Base-by-base conservation (phyloP, 2,888 invertebrate species). In the Netelia fuscicornis region DNA sequence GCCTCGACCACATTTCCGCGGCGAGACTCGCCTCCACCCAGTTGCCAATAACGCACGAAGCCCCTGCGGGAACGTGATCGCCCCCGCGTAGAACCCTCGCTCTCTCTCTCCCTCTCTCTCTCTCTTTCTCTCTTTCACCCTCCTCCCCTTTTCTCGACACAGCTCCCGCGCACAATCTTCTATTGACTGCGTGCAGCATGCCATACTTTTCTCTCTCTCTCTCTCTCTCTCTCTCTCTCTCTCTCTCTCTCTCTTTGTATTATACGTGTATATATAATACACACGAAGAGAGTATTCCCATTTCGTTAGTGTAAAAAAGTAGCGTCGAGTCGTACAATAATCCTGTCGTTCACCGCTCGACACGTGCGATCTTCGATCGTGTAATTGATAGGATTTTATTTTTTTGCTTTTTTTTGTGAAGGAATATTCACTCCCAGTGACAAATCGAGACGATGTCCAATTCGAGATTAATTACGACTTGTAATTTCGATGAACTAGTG, bases 1-100 rank as follows among this genome's bases (percentile, higher is more conserved):
- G 85, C 85, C 82, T 76, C 85, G 79, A 85, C 82, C 85, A 85
- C 85, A 85, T 85, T 82, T 85, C 85, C 87, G 85, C 72, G 81
- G 83, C 77, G 85, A 87, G 85, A 80, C 76, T 85, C 83, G 52
- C 65, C 71, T 78, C 74, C 81, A 52, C 81, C 65, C 84, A 82
- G 65, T 72, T 82, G 82, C 85, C 85, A 85, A 85, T 85, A 85
- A 85, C 85, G 85, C 82, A 85, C 85, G 85, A 80, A 85, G 76
- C 82, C 85, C 82, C 76, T 79, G 58, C 79, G 78, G 85, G 79
- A 80, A 85, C 85, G 82, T 76, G 82, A 85, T 82, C 81, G 52
- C 79, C 75, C 79, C 48, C 75, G 62, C 75, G 30, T 30, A 65
- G 20, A 58, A 30, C 71, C 58, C 70, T 30, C 65, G 17, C 52